Evolutionary conservation across 2,113 vertebrate genomes (phyloP).

Genomic region (Pipa parva): DNA sequence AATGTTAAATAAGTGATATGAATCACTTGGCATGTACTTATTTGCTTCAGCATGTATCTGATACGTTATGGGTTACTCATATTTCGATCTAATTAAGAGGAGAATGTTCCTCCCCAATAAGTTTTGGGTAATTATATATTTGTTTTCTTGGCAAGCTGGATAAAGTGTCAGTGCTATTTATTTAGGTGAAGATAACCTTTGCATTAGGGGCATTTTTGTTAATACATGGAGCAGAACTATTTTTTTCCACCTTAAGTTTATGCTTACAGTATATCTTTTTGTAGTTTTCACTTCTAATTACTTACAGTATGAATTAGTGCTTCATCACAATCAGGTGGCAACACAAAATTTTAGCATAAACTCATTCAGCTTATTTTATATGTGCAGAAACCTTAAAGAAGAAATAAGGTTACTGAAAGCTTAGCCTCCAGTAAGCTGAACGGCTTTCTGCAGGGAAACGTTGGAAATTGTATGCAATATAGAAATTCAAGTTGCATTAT

Average conservation of each 20-base stretch:
- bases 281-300: too few species aligned
- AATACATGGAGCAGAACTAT: neutral
- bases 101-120: constrained; percentile 2
- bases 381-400: too few species aligned
- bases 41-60: constrained; percentile 5
- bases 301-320: too few species aligned
- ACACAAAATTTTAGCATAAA: too few species aligned
- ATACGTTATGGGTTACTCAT: neutral
- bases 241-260: neutral
- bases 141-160: neutral
- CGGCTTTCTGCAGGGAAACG: too few species aligned
- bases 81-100: constrained; percentile 8
- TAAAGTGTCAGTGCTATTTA: neutral
- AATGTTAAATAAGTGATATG: constrained; percentile 24
- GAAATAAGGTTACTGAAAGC: too few species aligned
- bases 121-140: neutral
- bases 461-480: too few species aligned
- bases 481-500: too few species aligned
- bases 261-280: too few species aligned
- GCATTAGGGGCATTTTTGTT: neutral
- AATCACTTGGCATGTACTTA: constrained; percentile 23
- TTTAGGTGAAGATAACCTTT: neutral
- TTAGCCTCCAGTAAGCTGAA: too few species aligned
- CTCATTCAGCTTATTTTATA: too few species aligned
- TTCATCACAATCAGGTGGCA: too few species aligned